A percentile compares a stretch with the other conserved stretches of the same genome.
Evolutionary conservation across 2,113 vertebrate genomes (phyloP).

Genomic region (Oreochromis aureus): DNA sequence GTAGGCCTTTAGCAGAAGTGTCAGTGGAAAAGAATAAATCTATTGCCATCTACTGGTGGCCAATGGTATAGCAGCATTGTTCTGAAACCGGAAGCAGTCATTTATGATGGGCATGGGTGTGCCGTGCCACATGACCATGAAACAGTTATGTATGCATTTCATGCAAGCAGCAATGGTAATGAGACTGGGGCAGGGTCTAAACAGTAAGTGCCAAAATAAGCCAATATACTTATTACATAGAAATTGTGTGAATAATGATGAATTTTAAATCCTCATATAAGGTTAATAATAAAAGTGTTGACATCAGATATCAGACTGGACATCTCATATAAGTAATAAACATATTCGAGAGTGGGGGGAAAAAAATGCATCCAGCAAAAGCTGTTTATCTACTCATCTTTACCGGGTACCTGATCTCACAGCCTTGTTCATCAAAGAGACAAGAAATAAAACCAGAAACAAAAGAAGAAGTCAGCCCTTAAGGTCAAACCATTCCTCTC

Average conservation of each 20-base stretch:
- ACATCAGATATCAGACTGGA: constrained; percentile 58
- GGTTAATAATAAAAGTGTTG: constrained; percentile 37
- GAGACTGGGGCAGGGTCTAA: background rate
- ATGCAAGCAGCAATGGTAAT: constrained; percentile 13
- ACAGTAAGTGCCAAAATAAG: constrained; percentile 16
- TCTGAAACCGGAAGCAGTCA: background rate
- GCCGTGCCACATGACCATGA: constrained; percentile 26
- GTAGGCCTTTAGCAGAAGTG: constrained; percentile 7
- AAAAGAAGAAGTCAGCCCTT: constrained; percentile 71
- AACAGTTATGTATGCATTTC: background rate
- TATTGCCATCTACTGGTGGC: constrained; percentile 43
- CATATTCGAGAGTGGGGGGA: background rate
- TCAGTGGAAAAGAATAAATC: constrained; percentile 17
- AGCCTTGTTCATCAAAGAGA: constrained; percentile 36
- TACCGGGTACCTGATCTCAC: constrained; percentile 36
- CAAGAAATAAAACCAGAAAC: constrained; percentile 28
- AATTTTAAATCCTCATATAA: constrained; percentile 30
- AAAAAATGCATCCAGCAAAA: background rate
- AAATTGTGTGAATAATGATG: background rate
- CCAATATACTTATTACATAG: background rate
- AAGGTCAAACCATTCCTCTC: constrained; percentile 54
- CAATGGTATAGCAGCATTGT: constrained; percentile 48
- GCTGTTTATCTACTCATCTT: constrained; percentile 25
- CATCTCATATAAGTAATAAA: constrained; percentile 43
- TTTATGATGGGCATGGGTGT: constrained; percentile 12